These are phyloP conservation scores for Neodiprion fabricii DNA, from an alignment of 1,140 invertebrate genomes.

Conservation along the genomic window DNA sequence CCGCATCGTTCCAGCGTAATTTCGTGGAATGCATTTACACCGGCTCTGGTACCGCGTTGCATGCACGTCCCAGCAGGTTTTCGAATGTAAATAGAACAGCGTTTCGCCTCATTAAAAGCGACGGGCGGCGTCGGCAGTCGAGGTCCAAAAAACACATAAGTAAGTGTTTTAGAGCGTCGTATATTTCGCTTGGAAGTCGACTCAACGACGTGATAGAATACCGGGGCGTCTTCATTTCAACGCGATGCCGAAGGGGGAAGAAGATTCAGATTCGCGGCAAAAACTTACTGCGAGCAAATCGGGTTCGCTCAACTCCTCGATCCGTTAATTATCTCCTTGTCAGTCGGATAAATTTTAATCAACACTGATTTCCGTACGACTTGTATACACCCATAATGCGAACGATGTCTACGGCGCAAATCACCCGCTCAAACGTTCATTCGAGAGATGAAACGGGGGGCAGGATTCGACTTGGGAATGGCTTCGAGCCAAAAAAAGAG, in stretches of 20 bases:
- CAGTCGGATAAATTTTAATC: not conserved
- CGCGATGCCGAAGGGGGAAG: not conserved
- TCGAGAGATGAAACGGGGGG: no score
- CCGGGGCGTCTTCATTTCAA: conserved; percentile 4
- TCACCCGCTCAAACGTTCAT: no score
- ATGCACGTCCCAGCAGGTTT: not conserved
- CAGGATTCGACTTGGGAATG: no score
- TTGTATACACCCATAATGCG: no score
- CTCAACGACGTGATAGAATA: not conserved
- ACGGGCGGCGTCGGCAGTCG: conserved; percentile 22
- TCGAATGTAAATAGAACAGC: conserved; percentile 28
- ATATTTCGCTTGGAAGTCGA: conserved; percentile 17
- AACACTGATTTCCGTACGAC: not conserved
- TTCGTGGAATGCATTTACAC: conserved; percentile 16
- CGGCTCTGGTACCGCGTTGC: conserved; percentile 26
- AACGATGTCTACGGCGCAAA: no score
- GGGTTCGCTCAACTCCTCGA: not conserved
- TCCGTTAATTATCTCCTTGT: not conserved
- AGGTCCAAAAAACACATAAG: conserved; percentile 8
- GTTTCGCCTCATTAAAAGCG: conserved; percentile 31
- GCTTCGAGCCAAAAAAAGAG: not conserved
- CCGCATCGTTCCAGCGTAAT: not conserved
- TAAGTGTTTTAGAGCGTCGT: conserved; percentile 27
- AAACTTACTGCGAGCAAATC: no score
- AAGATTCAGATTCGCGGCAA: no score